Conservation (phyloP, 2,113 vertebrate genomes). For the Chloebia gouldiae region DNA sequence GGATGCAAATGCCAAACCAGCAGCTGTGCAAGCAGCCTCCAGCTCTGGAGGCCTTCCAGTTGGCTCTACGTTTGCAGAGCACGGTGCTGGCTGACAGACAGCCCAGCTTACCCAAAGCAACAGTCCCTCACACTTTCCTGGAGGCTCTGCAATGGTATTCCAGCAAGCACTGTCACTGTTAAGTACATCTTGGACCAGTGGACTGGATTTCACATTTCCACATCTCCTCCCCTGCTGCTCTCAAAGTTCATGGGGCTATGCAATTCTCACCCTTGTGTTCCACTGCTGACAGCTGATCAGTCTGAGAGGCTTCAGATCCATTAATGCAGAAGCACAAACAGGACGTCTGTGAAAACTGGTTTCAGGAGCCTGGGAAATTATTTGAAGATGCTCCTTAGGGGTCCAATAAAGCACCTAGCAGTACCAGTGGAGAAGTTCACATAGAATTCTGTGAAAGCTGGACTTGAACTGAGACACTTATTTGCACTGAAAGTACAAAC, state of each 20-base stretch:
- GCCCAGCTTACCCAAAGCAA: background rate
- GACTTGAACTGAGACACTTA: background rate
- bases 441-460: background rate
- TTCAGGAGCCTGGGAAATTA: background rate
- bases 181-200: background rate
- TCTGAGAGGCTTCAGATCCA: background rate
- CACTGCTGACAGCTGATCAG: background rate
- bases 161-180: background rate
- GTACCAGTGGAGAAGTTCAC: background rate
- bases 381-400: background rate
- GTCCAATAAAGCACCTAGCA: background rate
- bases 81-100: background rate
- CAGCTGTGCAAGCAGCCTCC: slow-evolving; percentile 22
- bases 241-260: background rate
- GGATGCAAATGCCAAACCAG: background rate
- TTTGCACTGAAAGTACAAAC: background rate
- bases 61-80: background rate
- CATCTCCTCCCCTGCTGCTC: background rate
- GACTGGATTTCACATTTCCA: background rate
- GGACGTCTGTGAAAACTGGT: background rate
- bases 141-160: background rate
- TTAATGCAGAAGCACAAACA: background rate
- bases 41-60: slow-evolving; percentile 15
- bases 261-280: background rate
- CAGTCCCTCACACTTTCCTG: background rate